phyloP scores from a whole-genome alignment of 2,113 vertebrate species.

The Bubalus kerabau region DNA sequence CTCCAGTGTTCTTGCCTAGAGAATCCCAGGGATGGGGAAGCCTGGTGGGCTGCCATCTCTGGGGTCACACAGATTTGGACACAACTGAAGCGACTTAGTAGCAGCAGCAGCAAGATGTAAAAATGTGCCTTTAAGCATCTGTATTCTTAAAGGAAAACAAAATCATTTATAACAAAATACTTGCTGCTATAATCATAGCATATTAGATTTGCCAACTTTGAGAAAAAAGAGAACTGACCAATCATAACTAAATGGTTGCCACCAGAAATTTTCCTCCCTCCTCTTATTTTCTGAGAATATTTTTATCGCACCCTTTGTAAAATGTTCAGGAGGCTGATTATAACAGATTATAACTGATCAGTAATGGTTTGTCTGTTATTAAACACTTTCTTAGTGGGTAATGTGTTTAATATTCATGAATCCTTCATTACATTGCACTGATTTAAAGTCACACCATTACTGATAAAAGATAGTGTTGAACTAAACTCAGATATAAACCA shows the following conservation, averaged over 20 bases:
- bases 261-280: neutral
- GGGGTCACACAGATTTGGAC: too few species aligned
- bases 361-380: constrained; percentile 26
- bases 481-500: constrained; percentile 29
- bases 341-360: neutral
- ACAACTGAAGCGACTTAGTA: too few species aligned
- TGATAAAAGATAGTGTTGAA: constrained; percentile 14
- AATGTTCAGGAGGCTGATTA: constrained; percentile 11
- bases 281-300: neutral
- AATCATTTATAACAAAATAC: constrained; percentile 18
- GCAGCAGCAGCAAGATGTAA: too few species aligned
- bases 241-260: neutral
- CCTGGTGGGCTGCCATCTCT: too few species aligned
- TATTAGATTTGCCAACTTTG: constrained; percentile 50
- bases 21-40: too few species aligned
- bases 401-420: constrained; percentile 47
- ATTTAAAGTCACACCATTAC: constrained; percentile 46
- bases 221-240: constrained; percentile 22
- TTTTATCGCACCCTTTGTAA: neutral
- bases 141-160: constrained; percentile 31
- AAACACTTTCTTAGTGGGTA: neutral
- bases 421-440: constrained; percentile 3
- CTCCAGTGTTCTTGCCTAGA: too few species aligned
- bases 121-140: neutral
- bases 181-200: neutral